phyloP scores from a whole-genome alignment of 2,113 vertebrate genomes.

The Chloropsis cyanopogon region DNA sequence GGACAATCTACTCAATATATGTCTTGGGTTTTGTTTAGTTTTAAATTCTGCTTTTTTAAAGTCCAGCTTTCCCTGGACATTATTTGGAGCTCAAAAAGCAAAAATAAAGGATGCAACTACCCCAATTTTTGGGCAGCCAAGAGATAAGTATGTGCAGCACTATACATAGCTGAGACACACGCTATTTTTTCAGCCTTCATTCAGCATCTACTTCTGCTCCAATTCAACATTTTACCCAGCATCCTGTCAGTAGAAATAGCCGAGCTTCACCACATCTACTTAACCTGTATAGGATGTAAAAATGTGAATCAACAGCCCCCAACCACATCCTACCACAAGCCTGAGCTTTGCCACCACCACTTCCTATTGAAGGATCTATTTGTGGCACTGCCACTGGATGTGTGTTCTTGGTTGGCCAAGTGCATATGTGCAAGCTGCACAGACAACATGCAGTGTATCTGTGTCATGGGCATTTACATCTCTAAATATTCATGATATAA shows the following conservation, averaged over 20 bases:
- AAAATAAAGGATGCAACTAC: neutral
- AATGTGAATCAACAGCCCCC: neutral
- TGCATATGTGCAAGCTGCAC: neutral
- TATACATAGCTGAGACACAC: neutral
- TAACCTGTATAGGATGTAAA: neutral
- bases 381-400: neutral
- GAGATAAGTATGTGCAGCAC: neutral
- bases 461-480: neutral
- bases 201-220: constrained; percentile 36
- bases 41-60: neutral
- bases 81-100: neutral
- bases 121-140: neutral
- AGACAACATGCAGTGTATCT: neutral
- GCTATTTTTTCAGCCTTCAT: neutral
- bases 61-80: neutral
- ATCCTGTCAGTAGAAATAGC: neutral
- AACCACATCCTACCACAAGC: constrained; percentile 58
- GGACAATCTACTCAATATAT: neutral
- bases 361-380: constrained; percentile 38
- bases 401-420: neutral
- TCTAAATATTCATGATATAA: neutral
- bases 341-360: neutral
- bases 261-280: neutral
- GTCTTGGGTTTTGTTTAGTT: neutral
- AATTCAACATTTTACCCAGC: constrained; percentile 31